These are phyloP conservation scores for Monopis laevigella DNA, from an alignment of 2,888 invertebrate genomes.

Conservation along the genomic window DNA sequence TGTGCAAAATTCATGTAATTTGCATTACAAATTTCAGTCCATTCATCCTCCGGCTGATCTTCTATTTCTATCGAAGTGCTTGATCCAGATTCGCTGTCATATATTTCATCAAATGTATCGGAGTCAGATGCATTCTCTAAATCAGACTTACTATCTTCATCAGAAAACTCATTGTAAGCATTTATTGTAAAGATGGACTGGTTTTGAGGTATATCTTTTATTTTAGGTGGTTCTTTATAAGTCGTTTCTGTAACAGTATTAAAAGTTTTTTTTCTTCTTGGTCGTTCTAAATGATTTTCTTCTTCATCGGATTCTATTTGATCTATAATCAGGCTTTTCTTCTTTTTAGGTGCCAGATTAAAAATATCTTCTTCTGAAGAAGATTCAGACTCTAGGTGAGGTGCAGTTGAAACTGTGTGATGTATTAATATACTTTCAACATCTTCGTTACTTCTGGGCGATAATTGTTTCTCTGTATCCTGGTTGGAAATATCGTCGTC, in stretches of 20 bases:
- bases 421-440: too few relatives aligned
- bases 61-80: background rate
- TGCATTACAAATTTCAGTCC: background rate
- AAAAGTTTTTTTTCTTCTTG: background rate
- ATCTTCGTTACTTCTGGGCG: background rate
- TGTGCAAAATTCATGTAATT: background rate
- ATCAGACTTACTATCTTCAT: background rate
- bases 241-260: background rate
- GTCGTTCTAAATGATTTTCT: background rate
- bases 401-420: background rate
- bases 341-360: background rate
- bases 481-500: constrained; percentile 1
- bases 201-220: too few relatives aligned
- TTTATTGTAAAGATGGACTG: background rate
- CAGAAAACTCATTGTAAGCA: background rate
- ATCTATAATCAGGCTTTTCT: background rate
- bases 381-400: background rate
- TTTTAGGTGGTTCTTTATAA: background rate
- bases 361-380: too few relatives aligned
- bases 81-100: background rate
- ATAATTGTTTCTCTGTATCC: background rate
- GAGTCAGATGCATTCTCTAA: background rate
- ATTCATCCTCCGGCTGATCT: background rate
- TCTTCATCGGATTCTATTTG: background rate
- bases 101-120: background rate